These are phyloP conservation scores for Melipona quadrifasciata DNA, from an alignment of 1,140 invertebrate genomes.

Conservation along the genomic window DNA sequence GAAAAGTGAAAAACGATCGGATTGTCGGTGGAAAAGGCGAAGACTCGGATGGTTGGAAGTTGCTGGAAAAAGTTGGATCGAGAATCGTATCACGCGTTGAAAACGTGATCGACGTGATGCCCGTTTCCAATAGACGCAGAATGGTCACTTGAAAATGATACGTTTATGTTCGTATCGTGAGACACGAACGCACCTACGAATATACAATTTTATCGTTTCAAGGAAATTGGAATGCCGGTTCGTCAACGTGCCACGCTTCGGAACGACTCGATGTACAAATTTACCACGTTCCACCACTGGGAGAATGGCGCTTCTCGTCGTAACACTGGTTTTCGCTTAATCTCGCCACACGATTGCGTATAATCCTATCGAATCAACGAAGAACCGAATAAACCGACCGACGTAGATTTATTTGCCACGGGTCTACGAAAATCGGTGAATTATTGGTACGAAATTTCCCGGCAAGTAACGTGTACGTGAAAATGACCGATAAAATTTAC, in stretches of 20 bases:
- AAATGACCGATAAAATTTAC: constrained; percentile 85
- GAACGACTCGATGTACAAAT: constrained; percentile 9
- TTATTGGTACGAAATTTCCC: constrained; percentile 81
- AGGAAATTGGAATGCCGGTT: constrained; percentile 36
- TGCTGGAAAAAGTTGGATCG: constrained; percentile 23
- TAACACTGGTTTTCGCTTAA: constrained; percentile 37
- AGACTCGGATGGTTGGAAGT: neutral
- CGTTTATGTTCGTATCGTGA: too few relatives aligned
- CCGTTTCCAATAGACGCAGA: neutral
- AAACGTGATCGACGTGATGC: constrained; percentile 47
- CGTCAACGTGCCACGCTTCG: constrained; percentile 17
- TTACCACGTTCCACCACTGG: constrained; percentile 29
- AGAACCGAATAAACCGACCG: neutral
- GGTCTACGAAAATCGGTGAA: constrained; percentile 69
- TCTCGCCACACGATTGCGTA: neutral
- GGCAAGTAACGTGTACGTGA: constrained; percentile 85
- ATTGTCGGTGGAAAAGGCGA: neutral
- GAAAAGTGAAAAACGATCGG: neutral
- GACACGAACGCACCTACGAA: neutral
- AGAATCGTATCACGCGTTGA: constrained; percentile 24
- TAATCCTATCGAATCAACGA: neutral
- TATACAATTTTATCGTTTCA: neutral
- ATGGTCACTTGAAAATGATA: neutral
- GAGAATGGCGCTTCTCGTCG: constrained; percentile 82
- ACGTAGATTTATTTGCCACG: neutral